A percentile compares a stretch with the other conserved stretches of the same genome.
phyloP scores from a whole-genome alignment of 1,140 invertebrate genomes.

The Homalodisca vitripennis region DNA sequence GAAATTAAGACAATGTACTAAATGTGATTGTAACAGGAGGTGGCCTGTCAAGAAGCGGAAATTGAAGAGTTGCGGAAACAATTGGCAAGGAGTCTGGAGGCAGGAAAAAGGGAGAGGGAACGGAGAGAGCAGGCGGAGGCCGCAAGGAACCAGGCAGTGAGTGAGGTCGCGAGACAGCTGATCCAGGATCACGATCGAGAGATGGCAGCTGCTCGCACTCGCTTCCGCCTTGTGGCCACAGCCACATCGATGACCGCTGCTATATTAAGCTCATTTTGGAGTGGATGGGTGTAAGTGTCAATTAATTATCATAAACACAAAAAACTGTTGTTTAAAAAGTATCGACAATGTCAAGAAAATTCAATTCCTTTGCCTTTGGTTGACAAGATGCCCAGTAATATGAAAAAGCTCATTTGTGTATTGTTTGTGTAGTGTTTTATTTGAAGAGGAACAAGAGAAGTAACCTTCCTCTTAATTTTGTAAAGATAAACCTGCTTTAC shows the following conservation, averaged over 20 bases:
- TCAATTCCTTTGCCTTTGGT: too few relatives aligned
- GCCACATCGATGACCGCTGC: constrained; percentile 71
- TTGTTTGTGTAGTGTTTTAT: too few relatives aligned
- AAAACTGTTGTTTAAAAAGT: too few relatives aligned
- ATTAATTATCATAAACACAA: not conserved
- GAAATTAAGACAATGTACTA: too few relatives aligned
- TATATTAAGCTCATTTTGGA: constrained; percentile 76
- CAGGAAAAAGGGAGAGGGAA: constrained; percentile 45
- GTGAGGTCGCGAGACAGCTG: constrained; percentile 63
- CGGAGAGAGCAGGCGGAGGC: constrained; percentile 52
- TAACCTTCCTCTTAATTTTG: too few relatives aligned
- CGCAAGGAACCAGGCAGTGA: constrained; percentile 56
- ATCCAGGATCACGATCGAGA: constrained; percentile 68
- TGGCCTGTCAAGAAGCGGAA: constrained; percentile 12
- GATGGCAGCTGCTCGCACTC: constrained; percentile 71
- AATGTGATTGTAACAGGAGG: not conserved
- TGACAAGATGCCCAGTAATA: too few relatives aligned
- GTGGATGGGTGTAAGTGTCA: constrained; percentile 61
- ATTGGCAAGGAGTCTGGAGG: constrained; percentile 35
- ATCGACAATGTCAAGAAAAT: too few relatives aligned
- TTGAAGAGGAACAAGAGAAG: too few relatives aligned
- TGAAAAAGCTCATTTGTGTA: too few relatives aligned
- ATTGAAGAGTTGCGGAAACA: constrained; percentile 33
- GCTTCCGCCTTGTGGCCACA: constrained; percentile 64
- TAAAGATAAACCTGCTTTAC: too few relatives aligned